Conservation (phyloP, 2,888 invertebrate species). For the Biston stratarius region DNA sequence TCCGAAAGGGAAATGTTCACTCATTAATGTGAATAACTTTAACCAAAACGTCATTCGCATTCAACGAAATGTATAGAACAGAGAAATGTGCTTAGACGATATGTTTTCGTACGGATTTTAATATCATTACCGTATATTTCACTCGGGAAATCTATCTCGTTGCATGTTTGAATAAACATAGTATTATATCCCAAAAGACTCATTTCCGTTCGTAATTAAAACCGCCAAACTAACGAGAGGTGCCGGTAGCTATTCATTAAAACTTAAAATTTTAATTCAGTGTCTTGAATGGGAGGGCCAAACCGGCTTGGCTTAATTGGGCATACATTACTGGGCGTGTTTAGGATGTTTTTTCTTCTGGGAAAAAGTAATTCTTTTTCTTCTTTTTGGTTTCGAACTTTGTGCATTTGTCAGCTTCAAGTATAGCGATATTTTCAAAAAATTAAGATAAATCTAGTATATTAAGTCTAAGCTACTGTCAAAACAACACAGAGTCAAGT, state of each 20-base stretch:
- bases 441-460: no score
- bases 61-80: no score
- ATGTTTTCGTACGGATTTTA: no score
- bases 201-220: conserved; percentile 46
- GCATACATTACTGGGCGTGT: conserved; percentile 15
- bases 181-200: conserved; percentile 34
- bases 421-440: no score
- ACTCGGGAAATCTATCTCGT: background rate
- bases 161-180: conserved; percentile 7
- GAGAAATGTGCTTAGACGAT: no score
- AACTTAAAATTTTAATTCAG: conserved; percentile 43
- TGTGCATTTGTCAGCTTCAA: background rate
- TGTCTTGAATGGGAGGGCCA: conserved; percentile 32
- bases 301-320: conserved; percentile 18
- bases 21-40: no score
- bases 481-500: no score
- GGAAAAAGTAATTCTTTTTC: background rate
- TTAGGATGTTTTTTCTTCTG: conserved; percentile 10
- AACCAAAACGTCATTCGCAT: no score
- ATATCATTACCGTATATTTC: background rate
- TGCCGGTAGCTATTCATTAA: conserved; percentile 40
- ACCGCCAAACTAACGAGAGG: conserved; percentile 45
- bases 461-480: no score
- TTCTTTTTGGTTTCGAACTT: background rate
- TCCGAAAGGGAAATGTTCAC: no score